Base-by-base conservation (phyloP, 1,140 invertebrate species). In the Saccostrea cuccullata region DNA sequence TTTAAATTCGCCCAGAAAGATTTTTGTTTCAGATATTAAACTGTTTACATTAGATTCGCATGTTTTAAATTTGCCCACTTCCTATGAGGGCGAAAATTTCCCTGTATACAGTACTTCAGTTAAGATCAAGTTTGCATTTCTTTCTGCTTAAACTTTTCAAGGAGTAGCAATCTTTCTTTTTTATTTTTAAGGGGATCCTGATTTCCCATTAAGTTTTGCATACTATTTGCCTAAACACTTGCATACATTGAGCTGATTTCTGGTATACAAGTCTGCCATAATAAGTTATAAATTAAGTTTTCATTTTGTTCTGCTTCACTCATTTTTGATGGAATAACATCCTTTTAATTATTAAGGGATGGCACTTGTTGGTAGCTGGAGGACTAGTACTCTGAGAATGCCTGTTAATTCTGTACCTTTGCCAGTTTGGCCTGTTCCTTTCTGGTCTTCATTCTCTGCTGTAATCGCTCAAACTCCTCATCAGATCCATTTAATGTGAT, bases 371-470 rank as follows among this genome's bases (percentile, higher is more conserved):
- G 58, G 12, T 60, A 17, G 30, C 30, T 36, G 2, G 30, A 36
- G 30, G 30, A 13, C 4, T 36, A 2, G 30, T 36, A 36, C 30
- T 36, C 30, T 36, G 1, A 36, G 30, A 36, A 36, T 36, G 30
- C 58, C 58, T 60, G 58, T 36, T 47, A 8, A 47, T 47, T 9
- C 9, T 67, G 87, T 56, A 93, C 92, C 92, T 98, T 98, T 30
- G 95, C 95, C 11, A 95, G 95, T 94, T 98, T 98, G 3, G 96
- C 96, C 91, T 95, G 96, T 77, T 95, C 94, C 91, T 97, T 96
- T n/a, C 98, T 96, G 73, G 96, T 92, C 82, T 82, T 97, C 97
- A 96, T 99, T 98, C 26, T 91, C 15, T 82, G 88, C 67, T 85
- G 84, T 85, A 94, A 90, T 36, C 84, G 40, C 0, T 91, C 90